Conservation (phyloP, 2,797 vertebrate genomes). For the Takifugu rubripes region DNA sequence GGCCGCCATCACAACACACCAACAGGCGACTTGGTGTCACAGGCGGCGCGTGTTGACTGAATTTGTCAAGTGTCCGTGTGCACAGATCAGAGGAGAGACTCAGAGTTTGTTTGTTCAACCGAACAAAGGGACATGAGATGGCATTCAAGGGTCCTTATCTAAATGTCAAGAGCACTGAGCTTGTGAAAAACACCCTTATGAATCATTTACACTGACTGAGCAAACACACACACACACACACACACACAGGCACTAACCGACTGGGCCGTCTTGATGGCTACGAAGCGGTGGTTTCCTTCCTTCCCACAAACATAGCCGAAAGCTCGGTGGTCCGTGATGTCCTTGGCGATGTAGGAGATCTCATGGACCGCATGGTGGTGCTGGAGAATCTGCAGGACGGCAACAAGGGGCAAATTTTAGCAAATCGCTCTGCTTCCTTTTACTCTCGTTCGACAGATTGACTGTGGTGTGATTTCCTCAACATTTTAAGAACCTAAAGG, state of each 20-base stretch:
- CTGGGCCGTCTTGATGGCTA: slow-evolving; percentile 97
- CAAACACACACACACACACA: slow-evolving; percentile 57
- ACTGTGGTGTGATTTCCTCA: too few relatives aligned
- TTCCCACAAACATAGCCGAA: slow-evolving; percentile 98
- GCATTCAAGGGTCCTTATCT: slow-evolving; percentile 47
- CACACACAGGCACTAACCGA: slow-evolving; percentile 79
- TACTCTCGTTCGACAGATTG: too few relatives aligned
- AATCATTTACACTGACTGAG: slow-evolving; percentile 32
- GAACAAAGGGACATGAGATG: slow-evolving; percentile 19
- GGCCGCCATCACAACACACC: slow-evolving; percentile 14
- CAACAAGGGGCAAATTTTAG: slow-evolving; percentile 8
- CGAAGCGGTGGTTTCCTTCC: slow-evolving; percentile 96
- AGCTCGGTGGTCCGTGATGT: slow-evolving; percentile 97
- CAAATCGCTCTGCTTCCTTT: neutral
- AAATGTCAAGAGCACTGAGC: slow-evolving; percentile 58
- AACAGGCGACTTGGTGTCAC: too few relatives aligned
- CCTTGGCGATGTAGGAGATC: slow-evolving; percentile 99
- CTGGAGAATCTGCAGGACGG: slow-evolving; percentile 83
- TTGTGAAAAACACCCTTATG: slow-evolving; percentile 24
- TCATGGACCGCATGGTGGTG: slow-evolving; percentile 98
- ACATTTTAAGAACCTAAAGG: too few relatives aligned
- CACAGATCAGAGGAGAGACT: slow-evolving; percentile 8
- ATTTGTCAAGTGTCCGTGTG: neutral
- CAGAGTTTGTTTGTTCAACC: slow-evolving; percentile 37
- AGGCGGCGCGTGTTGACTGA: too few relatives aligned